Evolutionary conservation across 2,888 invertebrate species (phyloP).

Genomic region (Lobophora halterata): DNA sequence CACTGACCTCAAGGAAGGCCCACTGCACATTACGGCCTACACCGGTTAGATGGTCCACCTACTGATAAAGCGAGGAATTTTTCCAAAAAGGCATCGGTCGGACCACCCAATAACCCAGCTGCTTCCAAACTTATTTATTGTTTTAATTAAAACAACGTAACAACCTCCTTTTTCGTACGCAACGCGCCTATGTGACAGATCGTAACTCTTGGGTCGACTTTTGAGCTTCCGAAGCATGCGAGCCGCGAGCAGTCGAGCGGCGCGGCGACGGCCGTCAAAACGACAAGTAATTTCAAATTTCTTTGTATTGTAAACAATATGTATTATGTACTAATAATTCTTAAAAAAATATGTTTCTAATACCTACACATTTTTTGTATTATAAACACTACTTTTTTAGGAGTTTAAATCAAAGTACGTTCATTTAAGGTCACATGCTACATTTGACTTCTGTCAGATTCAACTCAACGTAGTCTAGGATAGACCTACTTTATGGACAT

Average conservation of each 20-base stretch:
- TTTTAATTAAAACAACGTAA: constrained; percentile 78
- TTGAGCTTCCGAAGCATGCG: constrained; percentile 49
- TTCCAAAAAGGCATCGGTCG: constrained; percentile 51
- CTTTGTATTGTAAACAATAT: no score
- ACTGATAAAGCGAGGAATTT: constrained; percentile 59
- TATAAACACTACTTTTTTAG: no score
- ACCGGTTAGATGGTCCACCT: constrained; percentile 26
- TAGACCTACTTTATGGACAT: no score
- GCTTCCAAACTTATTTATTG: constrained; percentile 61
- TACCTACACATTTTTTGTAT: no score
- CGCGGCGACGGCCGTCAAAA: no score
- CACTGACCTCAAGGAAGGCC: constrained; percentile 2
- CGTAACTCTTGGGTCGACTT: constrained; percentile 59
- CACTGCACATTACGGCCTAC: constrained; percentile 13
- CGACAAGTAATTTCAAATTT: no score
- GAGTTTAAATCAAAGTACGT: no score
- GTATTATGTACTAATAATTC: no score
- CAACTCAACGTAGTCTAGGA: no score
- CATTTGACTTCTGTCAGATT: no score
- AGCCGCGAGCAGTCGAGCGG: constrained; percentile 2
- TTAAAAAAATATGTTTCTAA: no score
- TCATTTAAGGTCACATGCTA: no score
- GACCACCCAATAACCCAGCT: constrained; percentile 66
- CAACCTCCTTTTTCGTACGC: constrained; percentile 39
- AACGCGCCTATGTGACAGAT: constrained; percentile 61